These are phyloP conservation scores for Heliangelus exortis DNA, from an alignment of 2,797 vertebrate species.

Conservation along the genomic window DNA sequence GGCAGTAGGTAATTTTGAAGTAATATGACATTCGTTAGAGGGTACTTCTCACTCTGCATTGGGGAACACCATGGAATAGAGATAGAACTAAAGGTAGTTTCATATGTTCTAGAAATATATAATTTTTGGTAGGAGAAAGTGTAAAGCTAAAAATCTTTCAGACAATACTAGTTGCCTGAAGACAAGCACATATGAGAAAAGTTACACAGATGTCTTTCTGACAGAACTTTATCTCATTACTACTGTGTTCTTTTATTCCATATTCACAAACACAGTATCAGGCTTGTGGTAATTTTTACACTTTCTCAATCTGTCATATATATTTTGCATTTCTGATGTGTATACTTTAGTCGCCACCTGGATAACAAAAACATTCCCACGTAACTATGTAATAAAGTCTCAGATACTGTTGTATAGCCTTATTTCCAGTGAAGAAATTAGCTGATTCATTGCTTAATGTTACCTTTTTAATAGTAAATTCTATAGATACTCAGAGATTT, in stretches of 20 bases:
- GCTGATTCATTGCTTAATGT: background rate
- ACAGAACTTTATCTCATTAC: background rate
- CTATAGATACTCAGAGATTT: background rate
- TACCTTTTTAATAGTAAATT: background rate
- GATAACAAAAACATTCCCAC: background rate
- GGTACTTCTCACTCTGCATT: background rate
- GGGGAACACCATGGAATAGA: background rate
- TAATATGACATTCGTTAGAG: background rate
- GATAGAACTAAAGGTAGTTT: background rate
- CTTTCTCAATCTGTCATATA: background rate
- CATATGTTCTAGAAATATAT: background rate
- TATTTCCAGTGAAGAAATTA: background rate
- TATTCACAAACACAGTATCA: background rate
- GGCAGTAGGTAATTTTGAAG: background rate
- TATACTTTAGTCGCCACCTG: background rate
- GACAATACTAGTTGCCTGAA: background rate
- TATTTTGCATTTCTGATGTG: background rate
- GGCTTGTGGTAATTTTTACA: background rate
- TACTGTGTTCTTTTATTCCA: background rate
- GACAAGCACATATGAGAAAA: background rate
- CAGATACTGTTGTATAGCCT: accelerated
- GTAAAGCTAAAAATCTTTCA: background rate
- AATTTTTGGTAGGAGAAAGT: background rate
- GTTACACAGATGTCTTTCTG: background rate
- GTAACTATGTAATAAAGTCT: background rate